These are phyloP conservation scores for Myotis davidii DNA, from an alignment of 2,113 vertebrate species.

Conservation along the genomic window DNA sequence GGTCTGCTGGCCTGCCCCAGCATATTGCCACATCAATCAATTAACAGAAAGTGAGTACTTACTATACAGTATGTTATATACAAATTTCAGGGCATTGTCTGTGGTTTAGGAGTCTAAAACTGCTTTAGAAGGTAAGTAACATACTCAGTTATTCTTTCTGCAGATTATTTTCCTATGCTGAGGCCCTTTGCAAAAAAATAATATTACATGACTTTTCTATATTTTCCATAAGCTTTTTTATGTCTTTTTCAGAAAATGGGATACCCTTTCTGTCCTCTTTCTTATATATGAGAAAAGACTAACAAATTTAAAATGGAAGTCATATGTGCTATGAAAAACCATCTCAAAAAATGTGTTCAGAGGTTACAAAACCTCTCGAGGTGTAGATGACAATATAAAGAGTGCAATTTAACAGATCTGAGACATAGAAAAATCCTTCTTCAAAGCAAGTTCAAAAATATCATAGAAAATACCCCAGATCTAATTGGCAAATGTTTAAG, in stretches of 20 bases:
- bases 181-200: background rate
- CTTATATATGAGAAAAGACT: slow-evolving; percentile 19
- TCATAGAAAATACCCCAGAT: slow-evolving; percentile 34
- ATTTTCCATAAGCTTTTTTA: slow-evolving; percentile 55
- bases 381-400: slow-evolving; percentile 52
- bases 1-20: no score
- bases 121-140: background rate
- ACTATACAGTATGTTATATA: background rate
- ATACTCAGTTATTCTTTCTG: background rate
- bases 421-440: slow-evolving; percentile 51
- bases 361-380: slow-evolving; percentile 52
- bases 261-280: slow-evolving; percentile 59
- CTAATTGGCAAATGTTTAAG: slow-evolving; percentile 74
- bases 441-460: slow-evolving; percentile 57
- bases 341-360: slow-evolving; percentile 48
- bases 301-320: slow-evolving; percentile 67
- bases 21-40: background rate
- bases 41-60: background rate
- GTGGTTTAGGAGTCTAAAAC: background rate
- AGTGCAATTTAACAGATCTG: slow-evolving; percentile 63
- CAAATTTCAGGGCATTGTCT: background rate
- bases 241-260: slow-evolving; percentile 41
- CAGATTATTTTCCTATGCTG: background rate
- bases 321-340: slow-evolving; percentile 57
- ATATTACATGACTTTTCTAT: background rate